Evolutionary conservation across 2,888 invertebrate species (phyloP).

Genomic region (Mamestra brassicae): DNA sequence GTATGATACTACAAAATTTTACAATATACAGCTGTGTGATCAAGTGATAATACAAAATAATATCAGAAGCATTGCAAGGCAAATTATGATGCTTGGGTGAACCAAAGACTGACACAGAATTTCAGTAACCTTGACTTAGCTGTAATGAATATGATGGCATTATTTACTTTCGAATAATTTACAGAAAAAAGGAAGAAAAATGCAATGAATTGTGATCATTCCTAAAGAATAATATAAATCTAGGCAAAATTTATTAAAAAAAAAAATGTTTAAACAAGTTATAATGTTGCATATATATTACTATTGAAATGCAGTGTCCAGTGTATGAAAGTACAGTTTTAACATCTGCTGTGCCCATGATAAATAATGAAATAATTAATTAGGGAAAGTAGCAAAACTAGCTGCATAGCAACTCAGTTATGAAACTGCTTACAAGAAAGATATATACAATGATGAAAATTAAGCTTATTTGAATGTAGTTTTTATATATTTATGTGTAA

Average conservation of each 20-base stretch:
- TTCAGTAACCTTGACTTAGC: neutral
- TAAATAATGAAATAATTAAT: conserved; percentile 22
- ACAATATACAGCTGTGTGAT: conserved; percentile 26
- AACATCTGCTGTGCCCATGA: conserved; percentile 8
- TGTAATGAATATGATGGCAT: neutral
- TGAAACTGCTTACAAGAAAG: conserved; percentile 13
- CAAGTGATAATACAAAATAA: conserved; percentile 2
- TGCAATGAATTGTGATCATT: neutral
- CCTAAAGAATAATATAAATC: neutral
- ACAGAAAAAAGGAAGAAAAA: neutral
- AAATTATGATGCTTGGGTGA: conserved; percentile 4
- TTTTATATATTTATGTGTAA: neutral
- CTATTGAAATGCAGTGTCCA: neutral
- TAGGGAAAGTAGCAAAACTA: conserved; percentile 30
- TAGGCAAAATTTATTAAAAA: conserved; percentile 1
- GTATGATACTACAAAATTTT: conserved; percentile 21
- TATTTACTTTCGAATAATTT: neutral
- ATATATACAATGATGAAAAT: conserved; percentile 2
- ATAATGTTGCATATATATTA: conserved; percentile 3
- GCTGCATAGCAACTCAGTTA: conserved; percentile 24
- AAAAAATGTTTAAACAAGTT: conserved; percentile 1
- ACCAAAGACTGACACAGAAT: neutral
- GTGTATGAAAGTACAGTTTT: conserved; percentile 23
- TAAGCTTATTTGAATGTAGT: neutral
- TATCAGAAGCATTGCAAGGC: neutral